Percentiles rank a stretch among this genome's conserved stretches.
phyloP scores from a whole-genome alignment of 1,140 invertebrate genomes.

The Heliconius nattereri region DNA sequence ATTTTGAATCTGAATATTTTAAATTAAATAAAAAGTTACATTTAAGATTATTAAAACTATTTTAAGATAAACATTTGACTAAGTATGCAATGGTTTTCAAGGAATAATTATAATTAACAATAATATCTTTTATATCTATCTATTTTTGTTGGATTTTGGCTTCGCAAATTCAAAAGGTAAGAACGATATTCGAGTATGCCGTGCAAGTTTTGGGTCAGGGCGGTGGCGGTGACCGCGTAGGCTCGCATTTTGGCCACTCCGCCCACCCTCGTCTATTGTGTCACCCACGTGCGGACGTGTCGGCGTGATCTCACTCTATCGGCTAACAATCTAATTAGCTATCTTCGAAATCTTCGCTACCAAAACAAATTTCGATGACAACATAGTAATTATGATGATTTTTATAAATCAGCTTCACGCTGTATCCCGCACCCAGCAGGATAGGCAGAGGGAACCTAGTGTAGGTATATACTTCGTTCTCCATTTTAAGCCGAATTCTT shows the following conservation, averaged over 20 bases:
- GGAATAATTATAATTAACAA: too few relatives aligned
- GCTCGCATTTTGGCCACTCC: conserved; percentile 66
- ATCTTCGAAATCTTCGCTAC: conserved; percentile 35
- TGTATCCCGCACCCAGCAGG: neutral
- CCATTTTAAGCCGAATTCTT: neutral
- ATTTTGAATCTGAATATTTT: neutral
- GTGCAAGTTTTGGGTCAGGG: conserved; percentile 30
- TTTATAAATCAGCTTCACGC: neutral
- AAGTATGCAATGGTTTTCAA: too few relatives aligned
- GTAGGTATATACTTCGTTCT: neutral
- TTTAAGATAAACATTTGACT: too few relatives aligned
- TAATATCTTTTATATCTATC: neutral
- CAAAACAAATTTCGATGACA: conserved; percentile 23
- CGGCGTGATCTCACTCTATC: conserved; percentile 63
- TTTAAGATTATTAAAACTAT: too few relatives aligned
- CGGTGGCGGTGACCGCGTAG: conserved; percentile 55
- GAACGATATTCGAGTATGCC: neutral
- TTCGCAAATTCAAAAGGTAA: neutral
- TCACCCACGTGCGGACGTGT: conserved; percentile 55
- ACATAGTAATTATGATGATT: conserved; percentile 2
- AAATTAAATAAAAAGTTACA: neutral
- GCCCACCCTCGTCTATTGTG: conserved; percentile 66
- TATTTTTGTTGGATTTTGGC: neutral
- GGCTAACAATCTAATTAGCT: conserved; percentile 51
- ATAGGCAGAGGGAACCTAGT: neutral